Conservation (phyloP, 30 jellyfish, hydroid and myxozoan species). For the Sanderia malayensis region DNA sequence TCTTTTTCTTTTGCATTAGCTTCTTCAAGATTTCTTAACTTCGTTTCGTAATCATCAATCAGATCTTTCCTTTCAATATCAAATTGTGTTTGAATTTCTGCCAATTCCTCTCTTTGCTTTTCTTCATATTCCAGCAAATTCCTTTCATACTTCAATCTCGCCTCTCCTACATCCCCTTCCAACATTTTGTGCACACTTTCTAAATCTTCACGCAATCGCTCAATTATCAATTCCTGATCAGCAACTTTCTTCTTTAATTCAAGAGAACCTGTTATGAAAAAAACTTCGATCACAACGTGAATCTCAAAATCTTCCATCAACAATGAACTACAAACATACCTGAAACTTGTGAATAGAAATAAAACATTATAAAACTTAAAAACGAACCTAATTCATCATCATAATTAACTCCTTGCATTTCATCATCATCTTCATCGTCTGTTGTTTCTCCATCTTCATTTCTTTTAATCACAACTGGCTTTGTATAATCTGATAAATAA, state of each 20-base stretch:
- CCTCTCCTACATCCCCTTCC: conserved; percentile 63
- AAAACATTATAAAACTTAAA: too few relatives aligned
- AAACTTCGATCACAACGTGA: too few relatives aligned
- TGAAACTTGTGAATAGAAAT: too few relatives aligned
- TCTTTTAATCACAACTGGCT: conserved; percentile 68
- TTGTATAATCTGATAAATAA: conserved; percentile 81
- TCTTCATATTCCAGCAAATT: conserved; percentile 54
- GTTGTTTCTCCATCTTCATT: conserved; percentile 65
- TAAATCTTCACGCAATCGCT: conserved; percentile 63
- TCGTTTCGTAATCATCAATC: conserved; percentile 44
- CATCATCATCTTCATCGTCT: conserved; percentile 62
- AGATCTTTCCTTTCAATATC: conserved; percentile 57
- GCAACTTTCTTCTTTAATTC: conserved; percentile 63
- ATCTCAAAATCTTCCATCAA: too few relatives aligned
- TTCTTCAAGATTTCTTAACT: conserved; percentile 27
- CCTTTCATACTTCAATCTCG: conserved; percentile 51
- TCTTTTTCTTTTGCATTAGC: conserved; percentile 52
- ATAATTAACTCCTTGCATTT: conserved; percentile 16
- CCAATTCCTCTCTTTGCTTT: conserved; percentile 52
- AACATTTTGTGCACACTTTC: conserved; percentile 72
- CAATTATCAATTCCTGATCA: conserved; percentile 71
- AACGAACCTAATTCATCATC: too few relatives aligned
- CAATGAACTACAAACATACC: too few relatives aligned
- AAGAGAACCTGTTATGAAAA: conserved; percentile 66
- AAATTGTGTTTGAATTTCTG: conserved; percentile 52